Evolutionary conservation across 2,113 vertebrate genomes (phyloP), one percentile per base, ranked within the genome.

Genomic region (Pygoscelis adeliae): DNA sequence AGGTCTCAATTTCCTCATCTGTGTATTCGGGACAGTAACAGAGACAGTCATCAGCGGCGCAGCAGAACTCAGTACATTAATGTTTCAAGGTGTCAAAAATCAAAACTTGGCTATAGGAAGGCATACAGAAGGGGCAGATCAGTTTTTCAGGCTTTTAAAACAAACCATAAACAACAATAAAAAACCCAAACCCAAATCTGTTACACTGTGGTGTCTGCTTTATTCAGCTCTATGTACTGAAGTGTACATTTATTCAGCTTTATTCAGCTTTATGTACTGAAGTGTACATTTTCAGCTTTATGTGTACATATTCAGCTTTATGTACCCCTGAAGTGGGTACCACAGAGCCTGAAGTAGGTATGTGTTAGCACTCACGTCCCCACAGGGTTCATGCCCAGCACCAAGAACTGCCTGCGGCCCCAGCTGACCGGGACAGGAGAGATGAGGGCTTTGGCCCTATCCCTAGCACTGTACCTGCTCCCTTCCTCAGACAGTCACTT

Each of bases 361-460:
- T 6, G 3, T 0, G 14, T 32, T 3, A 53, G 62, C 40, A 38
- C 40, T 72, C 94, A 34, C 4, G 2, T 10, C 42, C 58, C 59
- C 32, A 6, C 38, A 11, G 61, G 38, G 23, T 11, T 47, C 50
- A 9, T 29, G 25, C 6, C 15, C 58, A 71, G 81, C 27, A 26
- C 50, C 42, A 52, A 34, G 10, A 47, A 14, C 34, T 77, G 77
- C 65, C 44, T 10, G n/a, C 65, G 69, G 59, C 72, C 49, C 71
- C 67, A 67, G 78, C 27, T 36, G 38, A 17, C 40, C 0, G 0
- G 34, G 38, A 4, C 30, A 30, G 27, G 36, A 83, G 8, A 32
- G 5, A 25, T 6, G 40, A 71, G 42, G 36, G 69, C 49, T 61
- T 38, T 26, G 40, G 20, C 50, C 76, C 47, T 34, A 2, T 2